Conservation (phyloP, 2,888 invertebrate species). For the Sinohyriopsis cumingii region DNA sequence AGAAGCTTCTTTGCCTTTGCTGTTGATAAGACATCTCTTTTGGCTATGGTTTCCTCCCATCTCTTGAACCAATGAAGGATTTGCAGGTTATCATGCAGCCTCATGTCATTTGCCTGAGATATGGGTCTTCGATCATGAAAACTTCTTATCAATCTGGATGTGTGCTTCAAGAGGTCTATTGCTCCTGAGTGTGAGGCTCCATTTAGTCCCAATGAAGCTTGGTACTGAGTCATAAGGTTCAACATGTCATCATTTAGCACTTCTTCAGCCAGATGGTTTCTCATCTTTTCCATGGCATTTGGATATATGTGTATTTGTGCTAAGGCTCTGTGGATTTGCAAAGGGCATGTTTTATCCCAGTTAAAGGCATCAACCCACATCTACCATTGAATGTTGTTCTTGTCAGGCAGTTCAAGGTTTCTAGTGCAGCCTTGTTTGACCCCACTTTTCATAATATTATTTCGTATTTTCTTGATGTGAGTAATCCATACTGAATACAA, state of each 20-base stretch:
- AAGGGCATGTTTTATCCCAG: constrained; percentile 29
- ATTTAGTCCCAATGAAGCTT: constrained; percentile 14
- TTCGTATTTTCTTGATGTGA: constrained; percentile 22
- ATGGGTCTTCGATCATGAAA: constrained; percentile 18
- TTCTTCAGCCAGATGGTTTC: constrained; percentile 38
- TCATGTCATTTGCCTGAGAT: not conserved
- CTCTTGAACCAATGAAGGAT: not conserved
- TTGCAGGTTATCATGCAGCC: not conserved
- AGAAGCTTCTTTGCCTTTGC: not conserved
- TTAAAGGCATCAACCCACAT: constrained; percentile 28
- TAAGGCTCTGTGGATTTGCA: constrained; percentile 28
- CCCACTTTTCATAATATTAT: constrained; percentile 21
- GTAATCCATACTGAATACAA: constrained; percentile 22
- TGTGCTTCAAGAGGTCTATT: constrained; percentile 13
- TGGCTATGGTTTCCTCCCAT: not conserved
- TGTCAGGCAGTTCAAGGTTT: constrained; percentile 11
- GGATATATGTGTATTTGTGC: constrained; percentile 26
- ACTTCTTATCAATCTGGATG: constrained; percentile 9
- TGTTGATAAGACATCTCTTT: not conserved
- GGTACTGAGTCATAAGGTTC: constrained; percentile 19
- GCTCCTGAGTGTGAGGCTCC: constrained; percentile 13
- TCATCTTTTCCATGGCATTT: constrained; percentile 25
- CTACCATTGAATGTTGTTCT: constrained; percentile 23
- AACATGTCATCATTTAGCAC: constrained; percentile 27
- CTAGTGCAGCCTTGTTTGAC: constrained; percentile 6